Base-by-base conservation (phyloP, 1,140 invertebrate species). In the Arion vulgaris region DNA sequence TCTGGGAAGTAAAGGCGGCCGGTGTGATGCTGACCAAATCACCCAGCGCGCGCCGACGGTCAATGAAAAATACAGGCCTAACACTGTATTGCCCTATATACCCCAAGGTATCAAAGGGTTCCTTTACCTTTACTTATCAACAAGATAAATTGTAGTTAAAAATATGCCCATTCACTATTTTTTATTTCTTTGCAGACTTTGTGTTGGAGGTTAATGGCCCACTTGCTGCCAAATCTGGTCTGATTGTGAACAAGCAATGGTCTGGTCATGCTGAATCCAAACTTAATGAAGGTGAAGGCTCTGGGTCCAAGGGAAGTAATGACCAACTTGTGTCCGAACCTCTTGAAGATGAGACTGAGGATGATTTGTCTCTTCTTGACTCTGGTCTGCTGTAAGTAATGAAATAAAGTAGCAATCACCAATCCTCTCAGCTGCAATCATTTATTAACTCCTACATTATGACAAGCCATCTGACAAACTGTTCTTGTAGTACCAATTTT, bases 141-240 rank as follows among this genome's bases (percentile, higher is more conserved):
- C n/a, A n/a, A n/a, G n/a, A n/a, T n/a, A n/a, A n/a, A n/a, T n/a
- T n/a, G n/a, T n/a, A n/a, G n/a, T n/a, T n/a, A n/a, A n/a, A n/a
- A 45, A 7, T 45, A 5, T 45, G 5, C 41, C 26, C 17, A 57
- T 23, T 57, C 26, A 23, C 28, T 66, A 34, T 7, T 32, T 32
- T 19, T 32, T 66, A 28, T 7, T 32, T n/a, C 9, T 9, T 77
- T 69, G 26, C 79, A 92, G 90, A 87, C n/a, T 90, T 88, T 88
- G 90, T 92, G 4, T 69, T 91, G 79, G 89, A 91, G 79, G 85
- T 91, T 26, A 89, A 91, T 57, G 87, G 89, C 32, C 86, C 82
- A 57, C 69, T 91, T 66, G 83, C 78, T 1, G 68, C 88, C 0
- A 85, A 83, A 57, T 77, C 86, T 13, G 81, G 81, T 19, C 73